These are phyloP conservation scores for Phragmatobia fuliginosa DNA, from an alignment of 2,888 invertebrate species.

Conservation along the genomic window DNA sequence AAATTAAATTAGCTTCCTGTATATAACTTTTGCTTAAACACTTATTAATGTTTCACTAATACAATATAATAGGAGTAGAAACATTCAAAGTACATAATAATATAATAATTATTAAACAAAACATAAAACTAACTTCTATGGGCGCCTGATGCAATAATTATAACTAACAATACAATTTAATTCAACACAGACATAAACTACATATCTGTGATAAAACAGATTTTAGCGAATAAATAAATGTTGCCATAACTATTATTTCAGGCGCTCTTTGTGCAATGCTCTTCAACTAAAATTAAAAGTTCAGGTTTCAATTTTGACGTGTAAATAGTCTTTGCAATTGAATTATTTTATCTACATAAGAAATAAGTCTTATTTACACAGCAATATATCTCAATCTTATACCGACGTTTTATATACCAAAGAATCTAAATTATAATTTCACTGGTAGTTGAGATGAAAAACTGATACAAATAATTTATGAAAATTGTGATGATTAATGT, in stretches of 20 bases:
- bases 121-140: slow-evolving; percentile 1
- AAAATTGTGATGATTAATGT: background rate
- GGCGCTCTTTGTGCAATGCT: background rate
- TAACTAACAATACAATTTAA: slow-evolving; percentile 4
- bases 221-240: background rate
- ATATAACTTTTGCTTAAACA: background rate
- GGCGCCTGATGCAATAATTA: slow-evolving; percentile 13
- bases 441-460: background rate
- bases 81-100: background rate
- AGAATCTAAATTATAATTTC: background rate
- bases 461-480: background rate
- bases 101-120: slow-evolving; percentile 6
- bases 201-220: background rate
- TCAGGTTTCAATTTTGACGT: background rate
- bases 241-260: background rate
- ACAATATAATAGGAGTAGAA: background rate
- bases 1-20: background rate
- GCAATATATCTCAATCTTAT: background rate
- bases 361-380: background rate
- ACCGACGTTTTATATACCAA: background rate
- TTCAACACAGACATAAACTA: background rate
- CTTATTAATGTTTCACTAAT: background rate
- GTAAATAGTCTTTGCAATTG: background rate
- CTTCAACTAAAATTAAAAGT: background rate
- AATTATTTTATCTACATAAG: background rate